Conservation (phyloP, 1,140 invertebrate species). For the Orussus abietinus region DNA sequence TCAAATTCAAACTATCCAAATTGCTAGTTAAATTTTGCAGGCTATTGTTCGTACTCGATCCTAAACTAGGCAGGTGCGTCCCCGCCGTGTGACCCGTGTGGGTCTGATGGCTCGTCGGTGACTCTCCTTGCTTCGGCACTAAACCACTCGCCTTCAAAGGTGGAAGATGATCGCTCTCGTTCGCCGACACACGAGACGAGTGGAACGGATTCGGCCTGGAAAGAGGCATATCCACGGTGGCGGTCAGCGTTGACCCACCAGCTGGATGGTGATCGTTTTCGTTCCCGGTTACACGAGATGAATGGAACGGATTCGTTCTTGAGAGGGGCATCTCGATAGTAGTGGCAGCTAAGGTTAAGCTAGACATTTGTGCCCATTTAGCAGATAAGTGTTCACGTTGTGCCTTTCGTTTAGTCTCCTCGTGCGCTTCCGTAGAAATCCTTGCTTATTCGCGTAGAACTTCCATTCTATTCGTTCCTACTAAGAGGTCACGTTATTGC, state of each 20-base stretch:
- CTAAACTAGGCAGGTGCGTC: constrained; percentile 34
- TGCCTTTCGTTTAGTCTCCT: too few species aligned
- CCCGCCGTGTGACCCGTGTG: constrained; percentile 16
- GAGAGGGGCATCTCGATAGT: constrained; percentile 45
- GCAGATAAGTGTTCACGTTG: background rate
- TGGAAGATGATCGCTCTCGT: constrained; percentile 45
- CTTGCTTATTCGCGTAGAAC: too few species aligned
- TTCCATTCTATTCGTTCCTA: too few species aligned
- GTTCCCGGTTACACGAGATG: constrained; percentile 34
- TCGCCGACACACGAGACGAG: too few species aligned
- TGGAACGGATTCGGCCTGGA: too few species aligned
- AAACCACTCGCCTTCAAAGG: constrained; percentile 39
- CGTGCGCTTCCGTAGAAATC: too few species aligned
- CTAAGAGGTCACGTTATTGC: too few species aligned
- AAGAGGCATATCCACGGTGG: too few species aligned
- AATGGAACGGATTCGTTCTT: constrained; percentile 41
- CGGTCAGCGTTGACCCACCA: constrained; percentile 44
- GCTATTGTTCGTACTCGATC: constrained; percentile 37
- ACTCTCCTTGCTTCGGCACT: constrained; percentile 28
- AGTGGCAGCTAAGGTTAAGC: constrained; percentile 27
- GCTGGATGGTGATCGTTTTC: too few species aligned
- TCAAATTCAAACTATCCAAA: constrained; percentile 22
- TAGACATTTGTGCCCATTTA: constrained; percentile 35
- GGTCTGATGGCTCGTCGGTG: constrained; percentile 16
- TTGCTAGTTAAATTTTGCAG: constrained; percentile 32